Base-by-base conservation (phyloP, 1,140 invertebrate species). In the Ectropis grisescens region DNA sequence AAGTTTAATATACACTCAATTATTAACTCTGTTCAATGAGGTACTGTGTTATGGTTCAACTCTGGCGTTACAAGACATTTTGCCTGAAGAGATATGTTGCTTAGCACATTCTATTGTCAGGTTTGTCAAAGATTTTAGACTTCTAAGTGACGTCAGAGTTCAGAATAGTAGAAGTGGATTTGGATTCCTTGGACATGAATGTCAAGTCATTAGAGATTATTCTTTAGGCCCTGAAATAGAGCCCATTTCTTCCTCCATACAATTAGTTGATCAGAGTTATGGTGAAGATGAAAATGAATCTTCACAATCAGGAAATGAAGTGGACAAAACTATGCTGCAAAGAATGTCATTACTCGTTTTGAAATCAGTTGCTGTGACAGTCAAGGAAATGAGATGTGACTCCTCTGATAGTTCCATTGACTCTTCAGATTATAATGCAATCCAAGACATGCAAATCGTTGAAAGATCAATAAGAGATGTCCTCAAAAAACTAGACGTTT, bases 1-100 rank as follows among this genome's bases (percentile, higher is more conserved):
- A 1, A 86, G 90, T 32, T 84, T 93, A 12, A 88, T 95, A 41
- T 95, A 94, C 87, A 91, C 90, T 46, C 92, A 94, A 71, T 82
- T 95, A 42, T 69, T 95, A 26, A 90, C 89, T 42, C 79, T 95
- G 11, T 93, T 94, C 46, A 95, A 95, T 65, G 93, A 95, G 79
- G 92, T 94, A 2, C 68, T 95, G 15, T 95, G 93, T 70, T 95
- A 96, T 74, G 93, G 93, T 1, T 95, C 92, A 33, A 95, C 93
- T 16, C 78, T 95, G 44, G 92, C 93, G 13, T 78, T 95, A 37
- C 93, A 95, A 75, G 93, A 94, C 69, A 87, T 91, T 37, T 71
- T 94, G 33, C 92, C 92, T 11, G 92, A 95, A 59, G 93, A 95
- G 62, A 93, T 93, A 6, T 94, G 93, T 66, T 89, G 89, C 52